Percentiles rank a stretch among this genome's conserved stretches.
phyloP scores from a whole-genome alignment of 23 tunicate species.

The Oikopleura dioica region DNA sequence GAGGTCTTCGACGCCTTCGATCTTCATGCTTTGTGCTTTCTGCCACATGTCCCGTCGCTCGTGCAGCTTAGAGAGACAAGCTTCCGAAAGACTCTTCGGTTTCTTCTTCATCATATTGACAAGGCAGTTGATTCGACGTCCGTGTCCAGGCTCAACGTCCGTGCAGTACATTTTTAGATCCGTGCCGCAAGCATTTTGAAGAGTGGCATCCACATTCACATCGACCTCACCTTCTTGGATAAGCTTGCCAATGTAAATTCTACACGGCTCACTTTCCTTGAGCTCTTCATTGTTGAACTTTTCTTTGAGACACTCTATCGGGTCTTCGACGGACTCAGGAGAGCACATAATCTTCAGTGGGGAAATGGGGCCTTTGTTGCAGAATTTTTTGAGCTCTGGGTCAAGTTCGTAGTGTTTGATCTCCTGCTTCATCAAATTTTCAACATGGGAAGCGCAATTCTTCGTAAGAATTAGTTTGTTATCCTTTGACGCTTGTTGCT shows the following conservation, averaged over 20 bases:
- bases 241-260: neutral
- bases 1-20: neutral
- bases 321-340: neutral
- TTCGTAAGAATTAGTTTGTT: neutral
- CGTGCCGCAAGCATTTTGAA: neutral
- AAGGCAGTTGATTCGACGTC: neutral
- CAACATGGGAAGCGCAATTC: conserved; percentile 22
- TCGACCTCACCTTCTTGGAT: neutral
- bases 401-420: conserved; percentile 28
- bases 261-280: neutral
- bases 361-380: conserved; percentile 21
- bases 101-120: neutral
- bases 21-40: neutral
- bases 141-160: neutral
- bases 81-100: neutral
- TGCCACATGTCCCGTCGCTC: neutral
- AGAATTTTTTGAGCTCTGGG: conserved; percentile 29
- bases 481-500: neutral
- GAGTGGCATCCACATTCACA: neutral
- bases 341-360: neutral
- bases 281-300: neutral
- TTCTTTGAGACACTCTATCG: neutral
- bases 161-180: neutral
- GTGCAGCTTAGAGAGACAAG: neutral
- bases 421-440: conserved; percentile 27